A percentile compares a stretch with the other conserved stretches of the same genome.
phyloP scores from a whole-genome alignment of 2,113 vertebrate species.

The Chaetura pelagica region DNA sequence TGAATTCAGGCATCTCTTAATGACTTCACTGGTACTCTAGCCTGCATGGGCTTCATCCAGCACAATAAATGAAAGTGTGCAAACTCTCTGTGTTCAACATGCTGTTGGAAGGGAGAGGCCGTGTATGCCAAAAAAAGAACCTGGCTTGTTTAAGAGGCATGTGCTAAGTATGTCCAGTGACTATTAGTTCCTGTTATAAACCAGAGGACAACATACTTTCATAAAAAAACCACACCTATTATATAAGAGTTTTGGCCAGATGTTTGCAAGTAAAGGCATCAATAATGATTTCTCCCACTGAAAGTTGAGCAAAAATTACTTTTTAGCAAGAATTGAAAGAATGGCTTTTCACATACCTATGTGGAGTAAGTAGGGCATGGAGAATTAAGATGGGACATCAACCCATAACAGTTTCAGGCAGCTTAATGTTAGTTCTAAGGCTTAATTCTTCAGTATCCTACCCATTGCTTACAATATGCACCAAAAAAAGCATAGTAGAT shows the following conservation, averaged over 20 bases:
- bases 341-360: not conserved
- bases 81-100: not conserved
- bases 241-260: not conserved
- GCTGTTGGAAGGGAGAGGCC: not conserved
- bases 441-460: not conserved
- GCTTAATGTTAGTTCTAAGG: not conserved
- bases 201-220: not conserved
- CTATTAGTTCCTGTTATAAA: not conserved
- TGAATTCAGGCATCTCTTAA: constrained; percentile 37
- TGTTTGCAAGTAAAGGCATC: not conserved
- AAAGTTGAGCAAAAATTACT: not conserved
- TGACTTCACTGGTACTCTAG: constrained; percentile 18
- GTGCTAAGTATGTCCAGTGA: not conserved
- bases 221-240: not conserved
- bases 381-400: not conserved
- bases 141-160: not conserved
- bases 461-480: not conserved
- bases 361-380: not conserved
- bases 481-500: not conserved
- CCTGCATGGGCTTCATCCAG: constrained; percentile 34
- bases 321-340: not conserved
- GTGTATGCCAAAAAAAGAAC: not conserved
- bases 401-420: not conserved
- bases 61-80: constrained; percentile 30
- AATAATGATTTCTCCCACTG: not conserved